phyloP scores from a whole-genome alignment of 2,888 invertebrate genomes.

The Apamea sordens region DNA sequence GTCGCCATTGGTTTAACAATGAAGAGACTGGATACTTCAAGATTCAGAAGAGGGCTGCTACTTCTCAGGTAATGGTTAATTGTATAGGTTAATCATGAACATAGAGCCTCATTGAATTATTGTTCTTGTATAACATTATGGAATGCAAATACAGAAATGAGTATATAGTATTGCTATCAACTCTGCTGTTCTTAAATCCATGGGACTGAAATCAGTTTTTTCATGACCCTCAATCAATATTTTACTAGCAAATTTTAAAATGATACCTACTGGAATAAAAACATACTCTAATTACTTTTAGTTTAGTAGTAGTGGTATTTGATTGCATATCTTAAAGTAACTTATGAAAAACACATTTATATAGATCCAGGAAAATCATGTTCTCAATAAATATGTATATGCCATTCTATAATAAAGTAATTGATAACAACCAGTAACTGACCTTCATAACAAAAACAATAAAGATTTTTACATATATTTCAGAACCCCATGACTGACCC shows the following conservation, averaged over 20 bases:
- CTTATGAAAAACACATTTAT: not conserved
- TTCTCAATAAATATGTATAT: not conserved
- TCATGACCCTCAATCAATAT: not conserved
- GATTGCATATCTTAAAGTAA: not conserved
- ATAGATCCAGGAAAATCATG: not conserved
- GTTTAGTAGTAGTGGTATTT: not conserved
- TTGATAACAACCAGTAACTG: not conserved
- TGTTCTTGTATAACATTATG: no score
- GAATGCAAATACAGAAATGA: not conserved
- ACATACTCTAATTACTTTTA: not conserved
- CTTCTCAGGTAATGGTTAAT: constrained; percentile 90
- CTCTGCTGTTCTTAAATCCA: no score
- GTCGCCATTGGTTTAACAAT: constrained; percentile 98
- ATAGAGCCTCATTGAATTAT: not conserved
- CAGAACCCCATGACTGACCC: constrained; percentile 99
- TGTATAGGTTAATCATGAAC: not conserved
- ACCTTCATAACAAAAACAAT: not conserved
- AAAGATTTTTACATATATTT: constrained; percentile 47
- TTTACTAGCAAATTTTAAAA: not conserved
- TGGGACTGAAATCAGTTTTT: not conserved
- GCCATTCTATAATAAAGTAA: not conserved
- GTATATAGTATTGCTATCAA: no score
- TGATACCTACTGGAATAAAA: not conserved
- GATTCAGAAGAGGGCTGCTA: constrained; percentile 96
- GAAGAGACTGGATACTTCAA: constrained; percentile 98